A percentile compares a stretch with the other conserved stretches of the same genome.
Evolutionary conservation across 2,888 invertebrate genomes (phyloP).

Genomic region (Heliconius cydno): DNA sequence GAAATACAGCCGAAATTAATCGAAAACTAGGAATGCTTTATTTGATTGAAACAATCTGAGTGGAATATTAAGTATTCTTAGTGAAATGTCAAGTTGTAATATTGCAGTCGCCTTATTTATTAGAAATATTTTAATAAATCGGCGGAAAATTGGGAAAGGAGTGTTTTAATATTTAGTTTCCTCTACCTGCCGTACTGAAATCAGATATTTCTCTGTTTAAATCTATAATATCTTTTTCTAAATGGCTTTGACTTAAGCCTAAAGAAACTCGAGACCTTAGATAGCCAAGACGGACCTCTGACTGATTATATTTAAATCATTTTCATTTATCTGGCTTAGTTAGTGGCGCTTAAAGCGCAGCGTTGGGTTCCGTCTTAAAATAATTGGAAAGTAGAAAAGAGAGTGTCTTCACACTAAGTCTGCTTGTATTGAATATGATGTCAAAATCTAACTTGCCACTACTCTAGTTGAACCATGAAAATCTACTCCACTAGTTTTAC

Average conservation of each 20-base stretch:
- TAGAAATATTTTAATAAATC: neutral
- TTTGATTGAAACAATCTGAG: slow-evolving; percentile 35
- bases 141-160: too few species aligned
- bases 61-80: slow-evolving; percentile 26
- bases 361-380: neutral
- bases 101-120: neutral
- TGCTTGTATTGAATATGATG: neutral
- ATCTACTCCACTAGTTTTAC: neutral
- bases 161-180: too few species aligned
- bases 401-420: neutral
- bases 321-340: neutral
- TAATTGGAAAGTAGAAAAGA: neutral
- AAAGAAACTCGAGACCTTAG: too few species aligned
- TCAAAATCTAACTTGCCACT: neutral
- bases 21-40: slow-evolving; percentile 34
- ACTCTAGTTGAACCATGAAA: neutral
- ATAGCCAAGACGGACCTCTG: too few species aligned
- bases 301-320: neutral
- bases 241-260: slow-evolving; percentile 4
- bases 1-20: slow-evolving; percentile 33
- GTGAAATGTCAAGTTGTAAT: neutral
- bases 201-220: slow-evolving; percentile 1
- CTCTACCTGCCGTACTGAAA: neutral
- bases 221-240: neutral
- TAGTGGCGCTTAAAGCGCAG: too few species aligned